Percentiles rank a stretch among this genome's conserved stretches.
Conservation (phyloP, 2,888 invertebrate species). For the Amblyjoppa proteus region DNA sequence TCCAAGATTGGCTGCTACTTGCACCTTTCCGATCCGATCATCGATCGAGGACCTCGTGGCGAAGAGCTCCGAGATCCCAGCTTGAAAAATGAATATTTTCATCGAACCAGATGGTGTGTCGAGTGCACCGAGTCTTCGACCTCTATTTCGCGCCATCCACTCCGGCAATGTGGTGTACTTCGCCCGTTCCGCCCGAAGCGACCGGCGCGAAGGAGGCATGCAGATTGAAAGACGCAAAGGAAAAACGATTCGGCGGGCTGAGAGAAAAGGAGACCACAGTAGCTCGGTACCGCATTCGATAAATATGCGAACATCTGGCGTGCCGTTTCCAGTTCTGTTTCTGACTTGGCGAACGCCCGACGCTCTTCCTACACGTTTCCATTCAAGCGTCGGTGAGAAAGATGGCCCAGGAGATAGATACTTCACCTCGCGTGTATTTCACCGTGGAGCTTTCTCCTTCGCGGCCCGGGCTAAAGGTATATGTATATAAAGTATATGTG, state of each 20-base stretch:
- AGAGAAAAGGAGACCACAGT: conserved; percentile 28
- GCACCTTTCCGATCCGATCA: neutral
- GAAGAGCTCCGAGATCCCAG: neutral
- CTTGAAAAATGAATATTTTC: conserved; percentile 49
- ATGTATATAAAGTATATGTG: neutral
- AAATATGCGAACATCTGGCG: conserved; percentile 61
- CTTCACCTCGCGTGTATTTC: conserved; percentile 45
- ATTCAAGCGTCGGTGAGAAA: conserved; percentile 36
- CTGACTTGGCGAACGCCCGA: conserved; percentile 12
- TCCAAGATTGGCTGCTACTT: neutral
- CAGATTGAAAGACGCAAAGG: conserved; percentile 31
- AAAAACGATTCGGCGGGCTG: conserved; percentile 26
- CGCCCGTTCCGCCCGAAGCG: conserved; percentile 25
- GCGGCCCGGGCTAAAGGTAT: neutral
- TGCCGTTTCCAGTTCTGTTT: conserved; percentile 35
- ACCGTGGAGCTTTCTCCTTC: conserved; percentile 31
- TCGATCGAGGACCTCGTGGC: neutral
- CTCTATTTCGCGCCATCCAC: conserved; percentile 38
- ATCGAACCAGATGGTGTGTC: conserved; percentile 46
- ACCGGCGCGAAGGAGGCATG: conserved; percentile 30
- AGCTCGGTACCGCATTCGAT: conserved; percentile 52
- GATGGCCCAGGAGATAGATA: conserved; percentile 51
- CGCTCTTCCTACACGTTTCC: conserved; percentile 16
- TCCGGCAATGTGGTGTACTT: conserved; percentile 8
- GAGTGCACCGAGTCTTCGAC: conserved; percentile 18